These are phyloP conservation scores for Corythucha ciliata DNA, from an alignment of 2,888 invertebrate genomes.

Conservation along the genomic window DNA sequence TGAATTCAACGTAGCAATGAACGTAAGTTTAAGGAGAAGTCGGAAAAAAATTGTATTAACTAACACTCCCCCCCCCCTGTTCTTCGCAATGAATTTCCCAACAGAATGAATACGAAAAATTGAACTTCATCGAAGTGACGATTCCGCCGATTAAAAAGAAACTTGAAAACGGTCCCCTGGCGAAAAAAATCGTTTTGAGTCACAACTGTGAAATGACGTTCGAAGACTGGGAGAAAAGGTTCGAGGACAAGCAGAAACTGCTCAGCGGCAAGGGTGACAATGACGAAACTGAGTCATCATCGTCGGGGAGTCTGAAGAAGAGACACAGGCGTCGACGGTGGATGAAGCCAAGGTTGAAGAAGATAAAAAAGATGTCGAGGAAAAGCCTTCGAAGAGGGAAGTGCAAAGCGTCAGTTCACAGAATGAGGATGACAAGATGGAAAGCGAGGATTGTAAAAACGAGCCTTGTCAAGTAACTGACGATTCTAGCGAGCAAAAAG, in stretches of 20 bases:
- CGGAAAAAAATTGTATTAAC: too few species aligned
- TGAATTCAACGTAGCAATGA: too few species aligned
- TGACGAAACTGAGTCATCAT: not conserved
- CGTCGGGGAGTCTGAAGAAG: not conserved
- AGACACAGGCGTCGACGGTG: not conserved
- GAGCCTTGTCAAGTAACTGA: too few species aligned
- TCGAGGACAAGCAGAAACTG: not conserved
- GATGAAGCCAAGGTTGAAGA: not conserved
- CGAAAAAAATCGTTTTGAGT: slow-evolving; percentile 7
- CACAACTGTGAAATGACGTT: slow-evolving; percentile 2
- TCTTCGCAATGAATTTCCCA: too few species aligned
- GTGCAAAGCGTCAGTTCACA: too few species aligned
- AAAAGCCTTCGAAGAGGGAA: not conserved
- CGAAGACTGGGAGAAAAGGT: not conserved
- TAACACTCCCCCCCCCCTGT: too few species aligned
- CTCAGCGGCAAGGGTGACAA: not conserved
- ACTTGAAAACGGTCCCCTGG: not conserved
- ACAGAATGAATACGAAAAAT: slow-evolving; percentile 23
- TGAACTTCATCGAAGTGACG: slow-evolving; percentile 19
- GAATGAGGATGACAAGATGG: not conserved
- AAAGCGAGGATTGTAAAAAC: not conserved
- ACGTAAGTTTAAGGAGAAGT: too few species aligned
- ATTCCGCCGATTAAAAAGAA: not conserved
- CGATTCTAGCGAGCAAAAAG: too few species aligned
- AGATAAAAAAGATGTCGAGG: not conserved